Conservation (phyloP, 1,140 invertebrate genomes). For the Dendrolimus kikuchii region DNA sequence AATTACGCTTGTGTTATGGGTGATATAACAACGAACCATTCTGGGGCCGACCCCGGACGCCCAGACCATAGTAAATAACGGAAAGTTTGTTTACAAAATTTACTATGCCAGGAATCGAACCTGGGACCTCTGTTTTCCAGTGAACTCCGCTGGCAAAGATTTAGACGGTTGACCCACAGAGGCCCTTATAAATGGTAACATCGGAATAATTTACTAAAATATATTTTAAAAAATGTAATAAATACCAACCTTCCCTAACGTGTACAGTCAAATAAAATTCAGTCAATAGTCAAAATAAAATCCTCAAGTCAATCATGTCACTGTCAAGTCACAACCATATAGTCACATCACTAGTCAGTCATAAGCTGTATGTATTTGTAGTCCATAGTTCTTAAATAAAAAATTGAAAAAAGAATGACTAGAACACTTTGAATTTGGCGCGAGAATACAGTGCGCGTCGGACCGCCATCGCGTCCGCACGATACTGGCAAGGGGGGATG, state of each 20-base stretch:
- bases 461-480: conserved; percentile 48
- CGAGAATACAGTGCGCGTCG: conserved; percentile 33
- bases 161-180: no score
- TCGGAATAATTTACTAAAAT: no score
- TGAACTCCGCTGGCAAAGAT: no score
- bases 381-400: conserved; percentile 13
- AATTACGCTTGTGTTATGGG: no score
- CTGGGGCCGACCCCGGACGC: no score
- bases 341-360: conserved; percentile 21
- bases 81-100: no score
- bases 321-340: conserved; percentile 27
- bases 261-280: conserved; percentile 17
- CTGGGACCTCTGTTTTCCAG: no score
- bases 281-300: conserved; percentile 24
- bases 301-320: conserved; percentile 22
- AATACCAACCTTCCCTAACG: conserved; percentile 23
- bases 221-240: no score
- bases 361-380: conserved; percentile 9
- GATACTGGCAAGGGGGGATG: conserved; percentile 37
- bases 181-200: no score
- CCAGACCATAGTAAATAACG: no score
- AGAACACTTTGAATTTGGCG: conserved; percentile 43
- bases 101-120: no score
- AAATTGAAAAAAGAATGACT: conserved; percentile 31
- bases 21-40: no score